Evolutionary conservation across 2,888 invertebrate species (phyloP).

Genomic region (Phortica okadai): DNA sequence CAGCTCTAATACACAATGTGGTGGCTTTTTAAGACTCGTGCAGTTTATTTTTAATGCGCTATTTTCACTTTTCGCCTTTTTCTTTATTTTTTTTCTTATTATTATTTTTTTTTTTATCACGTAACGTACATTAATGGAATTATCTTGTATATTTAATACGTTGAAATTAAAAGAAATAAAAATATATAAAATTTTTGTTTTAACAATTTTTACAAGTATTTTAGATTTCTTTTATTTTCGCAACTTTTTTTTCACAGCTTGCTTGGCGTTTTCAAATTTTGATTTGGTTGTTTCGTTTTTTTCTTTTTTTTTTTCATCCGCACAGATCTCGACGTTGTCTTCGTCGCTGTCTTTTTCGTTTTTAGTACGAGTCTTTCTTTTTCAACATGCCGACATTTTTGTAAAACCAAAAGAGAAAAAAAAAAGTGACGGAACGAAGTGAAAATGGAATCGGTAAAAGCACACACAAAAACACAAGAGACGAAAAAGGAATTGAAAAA

Average conservation of each 20-base stretch:
- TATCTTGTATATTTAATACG: slow-evolving; percentile 57
- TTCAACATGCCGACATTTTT: not conserved
- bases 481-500: not conserved
- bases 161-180: slow-evolving; percentile 6
- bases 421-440: too few relatives aligned
- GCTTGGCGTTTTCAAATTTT: too few relatives aligned
- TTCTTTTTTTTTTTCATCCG: not conserved
- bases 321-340: too few relatives aligned
- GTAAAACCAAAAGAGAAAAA: not conserved
- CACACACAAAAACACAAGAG: not conserved
- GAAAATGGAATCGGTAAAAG: too few relatives aligned
- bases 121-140: slow-evolving; percentile 66
- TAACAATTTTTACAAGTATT: too few relatives aligned
- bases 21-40: too few relatives aligned
- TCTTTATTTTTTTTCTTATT: not conserved
- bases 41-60: not conserved
- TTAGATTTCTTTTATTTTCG: too few relatives aligned
- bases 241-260: too few relatives aligned
- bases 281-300: not conserved
- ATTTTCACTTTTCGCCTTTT: not conserved
- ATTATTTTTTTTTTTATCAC: not conserved
- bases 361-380: not conserved
- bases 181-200: slow-evolving; percentile 43
- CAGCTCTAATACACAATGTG: too few relatives aligned
- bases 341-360: not conserved